Base-by-base conservation (phyloP, 2,888 invertebrate species). In the Cataglyphis livida region DNA sequence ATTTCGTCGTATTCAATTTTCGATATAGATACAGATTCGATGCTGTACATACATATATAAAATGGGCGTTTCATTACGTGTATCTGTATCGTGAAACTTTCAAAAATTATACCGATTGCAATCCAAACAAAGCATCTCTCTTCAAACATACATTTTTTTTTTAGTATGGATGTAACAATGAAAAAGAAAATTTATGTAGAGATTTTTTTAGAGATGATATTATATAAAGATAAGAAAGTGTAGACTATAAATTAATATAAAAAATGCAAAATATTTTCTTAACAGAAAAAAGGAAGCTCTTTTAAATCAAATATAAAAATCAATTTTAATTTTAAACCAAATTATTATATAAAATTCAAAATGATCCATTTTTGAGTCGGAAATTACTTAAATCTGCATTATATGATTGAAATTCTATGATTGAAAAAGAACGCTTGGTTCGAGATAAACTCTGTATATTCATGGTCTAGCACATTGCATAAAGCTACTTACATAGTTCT, bases 401-500 rank as follows among this genome's bases (percentile, higher is more conserved):
- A 15, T 15, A 41, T 59, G 25, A 25, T 25, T 25, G 25, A 25
- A 25, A 25, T 25, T 25, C 32, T 7, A 12, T n/a, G 35, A 3
- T 15, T 3, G 6, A 10, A 41, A 41, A 41, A 21, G 59, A 41
- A 18, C 18, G 10, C 18, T 21, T 28, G 35, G 9, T 21, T 54
- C 18, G 32, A 78, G 35, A 18, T 21, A 28, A 6, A n/a, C 57
- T n/a, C 15, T 1, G 25, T 57, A 44, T 21, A 61, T 71, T 32
- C 38, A 44, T 41, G 57, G 41, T 70, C n/a, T 57, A 70, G n/a
- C 12, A 48, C 12, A 48, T 59, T 48, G 44, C 35, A 62, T 32
- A 79, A 79, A 79, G 71, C 78, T 79, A 79, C 78, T 79, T 79
- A 79, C 71, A n/a, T 59, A 79, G 35, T 79, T 71, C 32, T 59